Conservation (phyloP, 2,888 invertebrate genomes). For the Gymnosoma rotundatum region DNA sequence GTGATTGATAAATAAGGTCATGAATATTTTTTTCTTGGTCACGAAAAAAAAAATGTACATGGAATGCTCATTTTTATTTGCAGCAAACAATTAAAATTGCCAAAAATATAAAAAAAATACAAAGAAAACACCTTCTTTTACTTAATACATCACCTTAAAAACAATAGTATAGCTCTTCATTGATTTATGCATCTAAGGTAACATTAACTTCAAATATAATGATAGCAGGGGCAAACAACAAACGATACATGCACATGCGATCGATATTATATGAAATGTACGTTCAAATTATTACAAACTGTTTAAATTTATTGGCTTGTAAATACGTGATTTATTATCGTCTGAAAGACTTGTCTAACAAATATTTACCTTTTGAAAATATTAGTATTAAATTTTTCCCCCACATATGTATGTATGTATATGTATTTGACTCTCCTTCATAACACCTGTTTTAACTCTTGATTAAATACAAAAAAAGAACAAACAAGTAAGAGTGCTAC, state of each 20-base stretch:
- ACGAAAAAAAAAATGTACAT: neutral
- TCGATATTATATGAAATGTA: slow-evolving; percentile 68
- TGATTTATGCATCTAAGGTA: slow-evolving; percentile 66
- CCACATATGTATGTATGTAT: neutral
- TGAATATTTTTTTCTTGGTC: slow-evolving; percentile 43
- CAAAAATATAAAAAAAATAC: slow-evolving; percentile 22
- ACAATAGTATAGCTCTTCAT: slow-evolving; percentile 45
- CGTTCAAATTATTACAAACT: slow-evolving; percentile 36
- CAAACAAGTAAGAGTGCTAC: neutral
- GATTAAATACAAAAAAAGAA: slow-evolving; percentile 15
- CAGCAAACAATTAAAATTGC: slow-evolving; percentile 63
- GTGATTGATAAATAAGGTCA: slow-evolving; percentile 68
- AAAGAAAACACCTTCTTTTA: neutral
- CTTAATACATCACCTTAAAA: too few species aligned
- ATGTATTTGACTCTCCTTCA: slow-evolving; percentile 32
- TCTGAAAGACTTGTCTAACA: slow-evolving; percentile 27
- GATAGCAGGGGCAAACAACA: slow-evolving; percentile 36
- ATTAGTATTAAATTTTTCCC: neutral
- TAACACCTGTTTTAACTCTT: slow-evolving; percentile 43
- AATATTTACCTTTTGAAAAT: neutral
- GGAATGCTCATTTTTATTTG: slow-evolving; percentile 45
- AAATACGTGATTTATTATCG: neutral
- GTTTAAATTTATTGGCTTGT: slow-evolving; percentile 15
- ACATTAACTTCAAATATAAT: slow-evolving; percentile 51
- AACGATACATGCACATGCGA: slow-evolving; percentile 79